Evolutionary conservation across 1,140 invertebrate species (phyloP).

Genomic region (Aphidius ervi): DNA sequence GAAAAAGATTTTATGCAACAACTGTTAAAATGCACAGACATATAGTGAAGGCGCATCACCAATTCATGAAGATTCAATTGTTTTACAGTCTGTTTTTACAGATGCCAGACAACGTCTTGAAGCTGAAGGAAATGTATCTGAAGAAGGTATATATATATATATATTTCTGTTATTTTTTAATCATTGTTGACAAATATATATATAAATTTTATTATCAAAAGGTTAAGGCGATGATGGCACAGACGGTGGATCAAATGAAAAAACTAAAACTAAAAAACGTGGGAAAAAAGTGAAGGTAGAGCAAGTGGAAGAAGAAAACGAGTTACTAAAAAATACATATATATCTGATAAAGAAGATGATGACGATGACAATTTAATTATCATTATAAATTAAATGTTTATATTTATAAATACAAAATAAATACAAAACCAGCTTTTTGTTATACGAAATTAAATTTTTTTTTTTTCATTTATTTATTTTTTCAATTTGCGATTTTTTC

Average conservation of each 20-base stretch:
- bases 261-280: conserved; percentile 64
- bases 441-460: too few relatives aligned
- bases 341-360: conserved; percentile 75
- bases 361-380: conserved; percentile 47
- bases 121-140: conserved; percentile 56
- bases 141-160: conserved; percentile 47
- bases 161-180: conserved; percentile 20
- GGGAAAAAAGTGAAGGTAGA: conserved; percentile 47
- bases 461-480: too few relatives aligned
- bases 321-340: conserved; percentile 65
- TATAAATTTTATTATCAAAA: conserved; percentile 18
- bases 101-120: conserved; percentile 70
- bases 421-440: too few relatives aligned
- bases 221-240: conserved; percentile 50
- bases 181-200: conserved; percentile 3
- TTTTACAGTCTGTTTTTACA: conserved; percentile 81
- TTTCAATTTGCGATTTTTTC: too few relatives aligned
- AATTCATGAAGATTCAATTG: conserved; percentile 94
- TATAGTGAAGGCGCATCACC: conserved; percentile 95
- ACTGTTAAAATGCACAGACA: conserved; percentile 95
- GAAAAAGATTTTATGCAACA: conserved; percentile 88
- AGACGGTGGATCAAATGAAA: conserved; percentile 58
- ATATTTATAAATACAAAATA: too few relatives aligned
- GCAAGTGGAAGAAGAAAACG: conserved; percentile 57
- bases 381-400: too few relatives aligned